These are phyloP conservation scores for Penaeus japonicus DNA, from an alignment of 1,140 invertebrate genomes.

Conservation along the genomic window DNA sequence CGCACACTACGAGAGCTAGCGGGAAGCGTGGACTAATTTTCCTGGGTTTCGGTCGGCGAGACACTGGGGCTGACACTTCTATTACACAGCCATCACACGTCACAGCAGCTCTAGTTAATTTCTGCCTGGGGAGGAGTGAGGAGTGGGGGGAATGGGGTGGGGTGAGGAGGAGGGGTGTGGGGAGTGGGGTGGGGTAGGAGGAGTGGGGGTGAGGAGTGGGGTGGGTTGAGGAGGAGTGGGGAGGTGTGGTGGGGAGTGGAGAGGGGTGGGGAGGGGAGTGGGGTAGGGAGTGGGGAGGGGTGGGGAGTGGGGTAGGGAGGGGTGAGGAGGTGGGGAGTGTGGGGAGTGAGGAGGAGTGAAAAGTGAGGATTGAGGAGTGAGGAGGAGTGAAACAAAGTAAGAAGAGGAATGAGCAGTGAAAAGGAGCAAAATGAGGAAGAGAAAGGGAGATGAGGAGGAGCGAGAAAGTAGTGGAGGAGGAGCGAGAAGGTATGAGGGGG, in stretches of 20 bases:
- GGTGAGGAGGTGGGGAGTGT: neutral
- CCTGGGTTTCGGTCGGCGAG: slow-evolving; percentile 48
- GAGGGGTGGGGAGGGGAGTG: neutral
- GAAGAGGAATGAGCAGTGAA: neutral
- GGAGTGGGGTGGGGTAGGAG: neutral
- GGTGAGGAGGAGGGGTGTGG: neutral
- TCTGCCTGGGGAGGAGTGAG: neutral
- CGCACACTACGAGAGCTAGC: neutral
- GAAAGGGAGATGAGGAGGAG: neutral
- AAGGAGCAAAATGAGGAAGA: neutral
- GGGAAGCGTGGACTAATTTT: slow-evolving; percentile 47
- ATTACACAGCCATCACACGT: slow-evolving; percentile 52
- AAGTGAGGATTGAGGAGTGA: neutral
- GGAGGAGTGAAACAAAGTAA: neutral
- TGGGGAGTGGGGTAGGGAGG: neutral
- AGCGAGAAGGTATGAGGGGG: no score
- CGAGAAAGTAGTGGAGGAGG: neutral
- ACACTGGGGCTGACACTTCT: slow-evolving; percentile 49
- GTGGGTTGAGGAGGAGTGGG: neutral
- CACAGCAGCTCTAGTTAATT: slow-evolving; percentile 52
- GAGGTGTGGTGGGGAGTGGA: neutral
- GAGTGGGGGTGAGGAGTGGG: neutral
- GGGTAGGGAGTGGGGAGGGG: neutral
- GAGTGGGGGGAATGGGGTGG: neutral
- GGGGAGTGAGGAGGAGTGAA: neutral